These are phyloP conservation scores for Gobionotothen gibberifrons DNA, from an alignment of 2,797 vertebrate species.

Conservation along the genomic window DNA sequence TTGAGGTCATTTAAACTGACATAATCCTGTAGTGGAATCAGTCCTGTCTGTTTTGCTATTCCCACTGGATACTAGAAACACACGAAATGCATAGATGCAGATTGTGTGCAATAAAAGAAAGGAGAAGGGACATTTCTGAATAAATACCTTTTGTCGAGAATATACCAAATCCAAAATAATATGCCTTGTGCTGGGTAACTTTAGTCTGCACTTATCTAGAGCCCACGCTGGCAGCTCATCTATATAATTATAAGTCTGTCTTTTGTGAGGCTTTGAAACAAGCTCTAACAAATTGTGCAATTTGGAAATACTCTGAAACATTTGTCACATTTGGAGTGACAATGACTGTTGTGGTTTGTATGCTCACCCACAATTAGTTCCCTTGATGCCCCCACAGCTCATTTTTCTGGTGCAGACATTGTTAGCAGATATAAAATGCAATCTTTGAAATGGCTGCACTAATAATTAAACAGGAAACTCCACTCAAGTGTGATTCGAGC, in stretches of 20 bases:
- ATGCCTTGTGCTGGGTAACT: background rate
- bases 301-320: background rate
- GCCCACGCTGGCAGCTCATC: background rate
- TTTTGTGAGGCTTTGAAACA: background rate
- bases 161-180: background rate
- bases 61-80: background rate
- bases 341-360: background rate
- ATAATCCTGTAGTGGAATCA: background rate
- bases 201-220: background rate
- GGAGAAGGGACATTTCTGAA: background rate
- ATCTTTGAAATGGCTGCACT: conserved; percentile 28
- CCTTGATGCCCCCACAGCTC: conserved; percentile 10
- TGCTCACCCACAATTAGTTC: conserved; percentile 16
- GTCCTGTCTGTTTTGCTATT: background rate
- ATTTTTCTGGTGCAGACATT: conserved; percentile 9
- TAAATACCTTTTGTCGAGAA: background rate
- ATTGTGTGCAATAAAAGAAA: background rate
- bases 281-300: background rate
- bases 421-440: conserved; percentile 30
- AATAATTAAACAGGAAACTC: conserved; percentile 34
- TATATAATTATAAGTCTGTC: too few species aligned
- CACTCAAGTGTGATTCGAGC: conserved; percentile 17
- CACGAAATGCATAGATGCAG: background rate
- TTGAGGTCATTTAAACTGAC: background rate
- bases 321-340: background rate